Conservation (phyloP, 2,797 vertebrate species). For the Pseudochirops corinnae region DNA sequence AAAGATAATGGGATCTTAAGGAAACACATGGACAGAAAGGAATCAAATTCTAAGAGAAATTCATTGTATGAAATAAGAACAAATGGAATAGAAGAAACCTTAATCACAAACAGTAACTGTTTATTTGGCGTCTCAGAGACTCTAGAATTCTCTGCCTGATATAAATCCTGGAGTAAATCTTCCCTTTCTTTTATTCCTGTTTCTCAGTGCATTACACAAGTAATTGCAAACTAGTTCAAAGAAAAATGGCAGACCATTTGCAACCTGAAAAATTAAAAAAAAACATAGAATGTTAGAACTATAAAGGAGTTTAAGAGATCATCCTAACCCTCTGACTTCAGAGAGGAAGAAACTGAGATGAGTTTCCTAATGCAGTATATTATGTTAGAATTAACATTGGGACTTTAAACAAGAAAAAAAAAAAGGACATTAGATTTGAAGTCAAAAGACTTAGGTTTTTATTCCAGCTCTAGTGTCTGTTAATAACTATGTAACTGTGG, state of each 20-base stretch:
- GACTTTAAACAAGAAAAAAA: not conserved
- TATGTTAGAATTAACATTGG: not conserved
- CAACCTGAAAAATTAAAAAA: not conserved
- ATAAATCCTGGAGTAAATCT: not conserved
- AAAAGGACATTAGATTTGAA: not conserved
- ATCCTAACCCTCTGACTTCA: not conserved
- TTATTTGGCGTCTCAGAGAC: not conserved
- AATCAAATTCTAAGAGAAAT: constrained; percentile 44
- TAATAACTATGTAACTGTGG: not conserved
- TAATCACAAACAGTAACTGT: not conserved
- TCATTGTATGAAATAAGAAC: constrained; percentile 18
- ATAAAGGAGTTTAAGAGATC: not conserved
- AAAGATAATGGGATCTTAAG: not conserved
- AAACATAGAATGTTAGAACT: constrained; percentile 20
- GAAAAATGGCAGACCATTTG: constrained; percentile 20
- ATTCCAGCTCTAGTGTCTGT: not conserved
- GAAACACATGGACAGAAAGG: constrained; percentile 14
- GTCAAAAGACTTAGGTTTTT: not conserved
- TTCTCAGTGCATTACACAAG: not conserved
- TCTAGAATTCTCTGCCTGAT: not conserved
- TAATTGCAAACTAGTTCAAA: not conserved
- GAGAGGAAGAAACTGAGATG: not conserved
- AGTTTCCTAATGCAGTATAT: not conserved
- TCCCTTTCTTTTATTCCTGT: not conserved
- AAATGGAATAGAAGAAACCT: not conserved